These are phyloP conservation scores for Neotoma lepida DNA, from an alignment of 2,113 vertebrate genomes.

Conservation along the genomic window DNA sequence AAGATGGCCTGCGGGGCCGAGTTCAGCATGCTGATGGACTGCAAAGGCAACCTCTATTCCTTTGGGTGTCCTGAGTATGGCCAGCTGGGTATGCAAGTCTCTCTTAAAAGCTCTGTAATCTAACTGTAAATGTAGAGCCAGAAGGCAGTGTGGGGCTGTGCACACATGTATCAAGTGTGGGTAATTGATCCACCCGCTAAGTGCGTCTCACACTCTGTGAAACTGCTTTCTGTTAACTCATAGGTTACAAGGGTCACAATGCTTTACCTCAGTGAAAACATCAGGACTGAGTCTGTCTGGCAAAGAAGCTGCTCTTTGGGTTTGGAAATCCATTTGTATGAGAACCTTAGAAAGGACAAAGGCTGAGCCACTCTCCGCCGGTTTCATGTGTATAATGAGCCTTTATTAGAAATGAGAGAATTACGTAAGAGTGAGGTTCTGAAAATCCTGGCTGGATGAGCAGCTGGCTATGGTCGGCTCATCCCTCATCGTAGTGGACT, in stretches of 20 bases:
- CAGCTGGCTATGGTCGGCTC: accelerated
- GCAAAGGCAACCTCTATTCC: constrained; percentile 98
- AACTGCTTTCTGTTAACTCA: background rate
- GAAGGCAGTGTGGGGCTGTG: background rate
- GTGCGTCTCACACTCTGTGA: background rate
- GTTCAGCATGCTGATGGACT: constrained; percentile 99
- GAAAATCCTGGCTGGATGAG: background rate
- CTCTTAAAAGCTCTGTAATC: constrained; percentile 65
- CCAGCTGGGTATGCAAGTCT: constrained; percentile 90
- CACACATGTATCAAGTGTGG: constrained; percentile 26
- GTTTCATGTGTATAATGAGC: background rate
- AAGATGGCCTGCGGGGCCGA: constrained; percentile 96
- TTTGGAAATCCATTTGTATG: background rate
- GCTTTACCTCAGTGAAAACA: background rate
- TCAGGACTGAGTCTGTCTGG: background rate
- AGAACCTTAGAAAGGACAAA: background rate
- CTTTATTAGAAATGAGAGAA: background rate
- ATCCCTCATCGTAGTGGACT: background rate
- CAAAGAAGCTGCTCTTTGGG: background rate
- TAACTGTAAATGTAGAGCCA: background rate
- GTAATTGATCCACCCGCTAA: constrained; percentile 59
- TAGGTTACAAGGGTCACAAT: background rate
- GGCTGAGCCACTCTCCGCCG: background rate
- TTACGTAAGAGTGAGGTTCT: background rate
- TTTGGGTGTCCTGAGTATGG: constrained; percentile 97